Evolutionary conservation across 2,797 vertebrate species (phyloP).

Genomic region (Lithobates pipiens): DNA sequence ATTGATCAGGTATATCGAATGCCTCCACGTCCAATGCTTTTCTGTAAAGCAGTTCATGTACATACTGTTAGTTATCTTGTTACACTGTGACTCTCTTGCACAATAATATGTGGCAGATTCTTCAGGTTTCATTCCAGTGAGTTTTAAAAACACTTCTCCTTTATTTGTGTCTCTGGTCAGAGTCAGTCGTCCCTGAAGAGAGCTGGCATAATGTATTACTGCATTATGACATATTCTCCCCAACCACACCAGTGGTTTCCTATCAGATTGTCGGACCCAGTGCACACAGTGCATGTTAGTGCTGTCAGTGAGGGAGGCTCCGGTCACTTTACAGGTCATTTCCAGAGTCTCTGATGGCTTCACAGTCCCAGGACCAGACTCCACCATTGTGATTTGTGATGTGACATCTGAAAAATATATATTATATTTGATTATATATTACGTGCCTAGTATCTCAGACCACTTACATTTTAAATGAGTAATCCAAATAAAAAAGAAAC

Average conservation of each 20-base stretch:
- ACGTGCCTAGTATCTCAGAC: not conserved
- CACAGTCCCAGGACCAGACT: conserved; percentile 26
- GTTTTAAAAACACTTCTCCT: conserved; percentile 24
- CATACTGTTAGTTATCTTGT: not conserved
- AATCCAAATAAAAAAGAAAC: not conserved
- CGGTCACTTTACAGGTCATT: conserved; percentile 33
- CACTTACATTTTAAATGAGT: not conserved
- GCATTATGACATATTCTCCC: not conserved
- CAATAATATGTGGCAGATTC: conserved; percentile 34
- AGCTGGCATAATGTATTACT: not conserved
- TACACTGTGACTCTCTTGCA: not conserved
- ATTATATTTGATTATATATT: not conserved
- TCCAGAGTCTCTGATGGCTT: conserved; percentile 7
- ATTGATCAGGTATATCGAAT: too few species aligned
- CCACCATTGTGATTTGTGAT: not conserved
- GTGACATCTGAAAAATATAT: conserved; percentile 15
- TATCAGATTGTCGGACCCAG: conserved; percentile 17
- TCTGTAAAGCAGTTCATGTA: not conserved
- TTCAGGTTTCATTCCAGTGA: conserved; percentile 54
- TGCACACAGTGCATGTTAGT: not conserved
- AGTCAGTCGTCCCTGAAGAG: not conserved
- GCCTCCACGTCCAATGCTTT: too few species aligned
- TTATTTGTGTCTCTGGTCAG: conserved; percentile 27
- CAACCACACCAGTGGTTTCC: conserved; percentile 33
- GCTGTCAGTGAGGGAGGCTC: conserved; percentile 35